phyloP scores from a whole-genome alignment of 2,797 vertebrate genomes.

The Thalassophryne amazonica region DNA sequence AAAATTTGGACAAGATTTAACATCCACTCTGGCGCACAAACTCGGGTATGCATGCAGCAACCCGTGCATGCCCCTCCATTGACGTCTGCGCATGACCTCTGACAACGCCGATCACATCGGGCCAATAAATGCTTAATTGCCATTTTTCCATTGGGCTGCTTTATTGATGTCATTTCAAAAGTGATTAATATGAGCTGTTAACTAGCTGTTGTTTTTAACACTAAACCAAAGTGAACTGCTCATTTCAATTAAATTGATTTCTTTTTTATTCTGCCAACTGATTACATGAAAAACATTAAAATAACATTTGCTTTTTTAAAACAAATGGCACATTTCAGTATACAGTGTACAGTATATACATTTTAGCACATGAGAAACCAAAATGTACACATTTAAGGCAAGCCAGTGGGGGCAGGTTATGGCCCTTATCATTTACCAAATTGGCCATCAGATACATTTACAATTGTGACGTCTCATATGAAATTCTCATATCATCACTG shows the following conservation, averaged over 20 bases:
- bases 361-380: no score
- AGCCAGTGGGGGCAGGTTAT: no score
- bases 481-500: no score
- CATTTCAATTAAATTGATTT: conserved; percentile 23
- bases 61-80: conserved; percentile 22
- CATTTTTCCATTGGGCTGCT: conserved; percentile 77
- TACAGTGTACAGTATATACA: no score
- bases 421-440: no score
- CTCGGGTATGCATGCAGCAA: background rate
- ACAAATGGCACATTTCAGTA: no score
- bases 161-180: conserved; percentile 77
- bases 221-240: conserved; percentile 49
- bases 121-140: conserved; percentile 78
- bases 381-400: no score
- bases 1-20: conserved; percentile 44
- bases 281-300: background rate
- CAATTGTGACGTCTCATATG: no score
- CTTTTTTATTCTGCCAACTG: conserved; percentile 14
- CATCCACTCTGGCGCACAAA: conserved; percentile 11
- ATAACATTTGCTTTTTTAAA: background rate
- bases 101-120: conserved; percentile 69
- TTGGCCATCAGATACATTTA: no score
- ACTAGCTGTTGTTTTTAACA: conserved; percentile 64
- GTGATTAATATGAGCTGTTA: conserved; percentile 79
- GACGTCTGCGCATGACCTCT: conserved; percentile 65